These are phyloP conservation scores for Drosophila meridionalis DNA, from an alignment of 2,888 invertebrate genomes.

Conservation along the genomic window DNA sequence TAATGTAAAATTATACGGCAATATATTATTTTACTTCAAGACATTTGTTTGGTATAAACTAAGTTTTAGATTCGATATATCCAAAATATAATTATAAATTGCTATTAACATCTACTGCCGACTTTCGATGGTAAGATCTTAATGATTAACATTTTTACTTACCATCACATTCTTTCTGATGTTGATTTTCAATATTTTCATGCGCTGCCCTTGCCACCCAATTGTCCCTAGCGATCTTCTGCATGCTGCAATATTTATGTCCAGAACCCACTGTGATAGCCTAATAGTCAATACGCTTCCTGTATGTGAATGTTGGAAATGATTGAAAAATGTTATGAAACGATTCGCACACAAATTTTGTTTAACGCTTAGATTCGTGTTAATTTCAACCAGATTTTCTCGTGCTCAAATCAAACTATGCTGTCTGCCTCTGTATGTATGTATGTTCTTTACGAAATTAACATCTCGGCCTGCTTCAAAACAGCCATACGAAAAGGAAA, in stretches of 20 bases:
- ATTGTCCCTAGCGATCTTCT: conserved; percentile 37
- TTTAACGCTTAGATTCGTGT: conserved; percentile 21
- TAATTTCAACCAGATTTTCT: conserved; percentile 32
- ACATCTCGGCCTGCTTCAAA: conserved; percentile 27
- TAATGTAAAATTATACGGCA: too few relatives aligned
- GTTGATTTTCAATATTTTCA: conserved; percentile 42
- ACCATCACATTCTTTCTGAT: conserved; percentile 39
- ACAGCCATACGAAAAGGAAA: not conserved
- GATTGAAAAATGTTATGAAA: conserved; percentile 6
- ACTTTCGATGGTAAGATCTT: not conserved
- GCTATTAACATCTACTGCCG: not conserved
- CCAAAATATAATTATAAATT: not conserved
- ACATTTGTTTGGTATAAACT: not conserved
- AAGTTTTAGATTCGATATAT: not conserved
- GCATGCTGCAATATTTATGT: conserved; percentile 21
- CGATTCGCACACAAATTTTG: conserved; percentile 32
- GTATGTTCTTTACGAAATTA: conserved; percentile 12
- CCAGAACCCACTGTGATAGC: conserved; percentile 3
- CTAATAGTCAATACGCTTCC: conserved; percentile 10
- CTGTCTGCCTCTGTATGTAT: conserved; percentile 18
- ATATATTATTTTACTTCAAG: not conserved
- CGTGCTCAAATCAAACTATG: conserved; percentile 37
- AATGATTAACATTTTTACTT: conserved; percentile 17
- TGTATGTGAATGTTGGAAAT: conserved; percentile 1
- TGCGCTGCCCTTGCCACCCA: conserved; percentile 37